Evolutionary conservation across 2,113 vertebrate genomes (phyloP).

Genomic region (Lagopus muta): DNA sequence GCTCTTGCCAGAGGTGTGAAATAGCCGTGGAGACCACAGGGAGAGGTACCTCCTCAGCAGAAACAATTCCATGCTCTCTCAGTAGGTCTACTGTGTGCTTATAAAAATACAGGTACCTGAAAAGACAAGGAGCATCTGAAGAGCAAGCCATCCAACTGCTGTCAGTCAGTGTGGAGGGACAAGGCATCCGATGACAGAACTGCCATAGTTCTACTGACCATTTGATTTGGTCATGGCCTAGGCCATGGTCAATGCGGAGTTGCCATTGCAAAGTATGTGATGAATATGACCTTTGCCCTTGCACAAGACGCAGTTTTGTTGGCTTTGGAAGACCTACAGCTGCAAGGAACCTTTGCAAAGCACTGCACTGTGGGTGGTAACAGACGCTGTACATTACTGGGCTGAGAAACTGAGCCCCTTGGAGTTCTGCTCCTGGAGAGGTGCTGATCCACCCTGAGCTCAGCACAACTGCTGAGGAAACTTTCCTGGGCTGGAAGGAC

Average conservation of each 20-base stretch:
- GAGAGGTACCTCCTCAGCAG: slow-evolving; percentile 68
- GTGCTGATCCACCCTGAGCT: neutral
- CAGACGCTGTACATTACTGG: neutral
- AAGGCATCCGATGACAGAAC: neutral
- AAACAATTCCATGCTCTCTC: slow-evolving; percentile 71
- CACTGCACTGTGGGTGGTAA: neutral
- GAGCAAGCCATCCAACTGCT: neutral
- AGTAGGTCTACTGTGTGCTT: slow-evolving; percentile 83
- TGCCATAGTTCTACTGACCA: neutral
- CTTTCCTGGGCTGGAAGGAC: neutral
- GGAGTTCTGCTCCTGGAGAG: neutral
- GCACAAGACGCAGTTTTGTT: neutral
- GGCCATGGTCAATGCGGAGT: neutral
- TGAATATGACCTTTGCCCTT: neutral
- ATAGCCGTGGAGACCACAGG: slow-evolving; percentile 84
- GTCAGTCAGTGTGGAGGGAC: neutral
- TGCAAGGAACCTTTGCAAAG: neutral
- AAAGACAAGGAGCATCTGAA: slow-evolving; percentile 41
- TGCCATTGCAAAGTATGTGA: neutral
- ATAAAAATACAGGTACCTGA: slow-evolving; percentile 87
- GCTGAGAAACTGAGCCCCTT: neutral
- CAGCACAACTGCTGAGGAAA: neutral
- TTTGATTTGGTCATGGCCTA: neutral
- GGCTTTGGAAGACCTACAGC: neutral
- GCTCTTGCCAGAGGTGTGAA: slow-evolving; percentile 83